These are phyloP conservation scores for Lucilia cuprina DNA, from an alignment of 1,140 invertebrate species.

Conservation along the genomic window DNA sequence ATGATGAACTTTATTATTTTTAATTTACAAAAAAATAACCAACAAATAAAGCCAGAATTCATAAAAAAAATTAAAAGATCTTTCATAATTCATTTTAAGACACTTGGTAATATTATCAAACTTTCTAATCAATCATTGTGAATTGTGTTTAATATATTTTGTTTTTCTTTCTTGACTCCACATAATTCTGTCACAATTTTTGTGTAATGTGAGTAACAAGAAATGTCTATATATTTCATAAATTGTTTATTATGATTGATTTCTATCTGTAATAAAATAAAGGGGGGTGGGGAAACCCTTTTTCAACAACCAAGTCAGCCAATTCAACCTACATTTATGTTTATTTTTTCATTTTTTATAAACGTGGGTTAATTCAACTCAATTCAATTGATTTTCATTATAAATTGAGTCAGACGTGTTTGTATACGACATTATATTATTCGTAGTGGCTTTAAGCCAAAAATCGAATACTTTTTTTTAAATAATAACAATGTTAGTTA, in stretches of 20 bases:
- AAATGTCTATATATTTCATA: neutral
- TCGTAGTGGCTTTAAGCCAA: neutral
- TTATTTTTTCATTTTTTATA: neutral
- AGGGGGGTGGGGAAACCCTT: too few relatives aligned
- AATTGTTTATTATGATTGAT: neutral
- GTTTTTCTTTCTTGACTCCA: neutral
- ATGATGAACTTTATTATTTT: neutral
- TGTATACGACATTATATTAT: too few relatives aligned
- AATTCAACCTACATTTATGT: neutral
- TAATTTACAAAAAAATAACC: neutral
- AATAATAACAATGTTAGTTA: too few relatives aligned
- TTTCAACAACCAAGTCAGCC: neutral
- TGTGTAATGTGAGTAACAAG: neutral
- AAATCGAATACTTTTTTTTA: neutral
- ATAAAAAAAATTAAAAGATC: neutral
- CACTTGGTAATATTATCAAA: neutral
- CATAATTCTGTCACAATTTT: conserved; percentile 4
- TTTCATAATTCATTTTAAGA: neutral
- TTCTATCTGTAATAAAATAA: neutral
- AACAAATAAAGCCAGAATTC: neutral
- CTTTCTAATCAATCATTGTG: neutral
- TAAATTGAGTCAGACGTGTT: neutral
- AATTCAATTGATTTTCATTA: neutral
- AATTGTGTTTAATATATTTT: neutral
- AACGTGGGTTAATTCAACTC: neutral